Base-by-base conservation (phyloP, 2,888 invertebrate genomes). In the Coelopa pilipes region DNA sequence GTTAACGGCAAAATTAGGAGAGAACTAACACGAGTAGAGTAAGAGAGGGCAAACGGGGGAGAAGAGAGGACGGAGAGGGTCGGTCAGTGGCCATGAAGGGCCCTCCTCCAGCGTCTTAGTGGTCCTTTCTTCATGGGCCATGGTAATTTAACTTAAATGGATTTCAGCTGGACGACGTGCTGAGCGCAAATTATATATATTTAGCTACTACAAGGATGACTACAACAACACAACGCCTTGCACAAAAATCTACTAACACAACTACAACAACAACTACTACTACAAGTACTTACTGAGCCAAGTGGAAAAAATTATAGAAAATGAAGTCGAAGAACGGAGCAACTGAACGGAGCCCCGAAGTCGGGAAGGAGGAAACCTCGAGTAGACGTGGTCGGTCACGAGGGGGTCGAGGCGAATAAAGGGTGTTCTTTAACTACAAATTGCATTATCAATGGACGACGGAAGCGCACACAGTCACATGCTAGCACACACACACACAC, bases 91-190 rank as follows among this genome's bases (percentile, higher is more conserved):
- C 2, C 4, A 34, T 34, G 34, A 34, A 34, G 34, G 34, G 34
- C 34, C n/a, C n/a, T n/a, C n/a, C n/a, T n/a, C n/a, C n/a, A n/a
- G n/a, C n/a, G n/a, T n/a, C n/a, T n/a, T n/a, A 34, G 34, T 4
- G 34, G 34, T 34, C 34, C 34, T 2, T 34, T 7, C 34, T 34
- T 7, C 34, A 34, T 34, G 53, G 13, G n/a, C 10, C 53, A 53
- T 19, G 65, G 55, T 71, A 71, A 71, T 71, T 71, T 21, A 65
- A 63, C 71, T 71, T 71, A 71, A 71, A 63, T 71, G 53, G 46
- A 15, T 70, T 71, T 63, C 50, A 46, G 24, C 46, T 65, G 55
- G 11, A 50, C 19, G 46, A 71, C 71, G 46, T 63, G 55, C 71
- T 71, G 71, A 17, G 71, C 17, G 21, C 7, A 65, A 71, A 71